Evolutionary conservation across 2,113 vertebrate species (phyloP).

Genomic region (Rhinoderma darwinii): DNA sequence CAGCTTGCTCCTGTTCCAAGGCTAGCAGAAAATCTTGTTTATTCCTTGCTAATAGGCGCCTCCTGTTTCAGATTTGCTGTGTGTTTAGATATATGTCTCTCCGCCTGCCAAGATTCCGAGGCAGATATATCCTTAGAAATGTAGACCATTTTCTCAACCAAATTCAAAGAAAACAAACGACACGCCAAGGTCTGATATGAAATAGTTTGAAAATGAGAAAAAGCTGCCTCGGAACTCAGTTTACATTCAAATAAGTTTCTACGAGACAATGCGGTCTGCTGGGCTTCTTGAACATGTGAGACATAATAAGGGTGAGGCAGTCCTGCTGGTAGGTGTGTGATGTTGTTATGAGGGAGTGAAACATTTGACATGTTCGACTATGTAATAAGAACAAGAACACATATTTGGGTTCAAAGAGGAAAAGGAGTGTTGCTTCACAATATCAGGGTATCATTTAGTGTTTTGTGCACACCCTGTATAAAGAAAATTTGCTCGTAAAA

Average conservation of each 20-base stretch:
- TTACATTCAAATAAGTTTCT: slow-evolving; percentile 70
- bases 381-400: slow-evolving; percentile 1
- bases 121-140: slow-evolving; percentile 74
- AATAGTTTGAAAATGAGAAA: slow-evolving; percentile 84
- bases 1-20: slow-evolving; percentile 9
- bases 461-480: slow-evolving; percentile 3
- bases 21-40: slow-evolving; percentile 67
- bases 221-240: slow-evolving; percentile 79
- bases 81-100: slow-evolving; percentile 76
- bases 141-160: slow-evolving; percentile 74
- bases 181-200: slow-evolving; percentile 76
- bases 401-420: background rate
- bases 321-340: slow-evolving; percentile 42
- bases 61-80: slow-evolving; percentile 81
- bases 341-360: background rate
- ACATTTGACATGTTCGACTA: slow-evolving; percentile 3
- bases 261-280: slow-evolving; percentile 57
- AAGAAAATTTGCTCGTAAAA: background rate
- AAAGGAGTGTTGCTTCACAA: background rate
- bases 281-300: slow-evolving; percentile 28
- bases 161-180: slow-evolving; percentile 74
- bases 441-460: background rate
- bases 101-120: slow-evolving; percentile 79
- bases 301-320: slow-evolving; percentile 47
- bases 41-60: slow-evolving; percentile 72